Base-by-base conservation (phyloP, 2,888 invertebrate genomes). In the Drosophila pegasa region DNA sequence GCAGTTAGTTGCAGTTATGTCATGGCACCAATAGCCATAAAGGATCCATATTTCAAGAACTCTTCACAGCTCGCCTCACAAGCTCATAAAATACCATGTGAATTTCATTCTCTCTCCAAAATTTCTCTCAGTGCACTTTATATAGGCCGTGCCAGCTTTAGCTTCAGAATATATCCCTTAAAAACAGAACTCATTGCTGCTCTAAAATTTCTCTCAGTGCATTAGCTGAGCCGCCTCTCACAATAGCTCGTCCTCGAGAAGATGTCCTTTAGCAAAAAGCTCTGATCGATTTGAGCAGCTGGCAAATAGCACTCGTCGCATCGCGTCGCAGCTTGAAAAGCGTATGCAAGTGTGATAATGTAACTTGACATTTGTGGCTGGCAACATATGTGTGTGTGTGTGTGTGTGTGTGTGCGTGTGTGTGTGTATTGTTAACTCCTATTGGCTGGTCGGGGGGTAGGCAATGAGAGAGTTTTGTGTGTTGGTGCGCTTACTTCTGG, bases 401-500 rank as follows among this genome's bases (percentile, higher is more conserved):
- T 51, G 33, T 22, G 12, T 14, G 37, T 16, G 12, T 14, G 37
- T 56, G 37, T 33, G 27, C 29, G 52, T 31, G 29, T 48, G 51
- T 63, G 33, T 38, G 63, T 47, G 55, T 45, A 41, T 47, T 50
- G 20, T 10, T 16, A 72, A 59, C 45, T 58, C 41, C 55, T 47
- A 63, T 69, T 87, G 75, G 63, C 63, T 71, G 51, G n/a, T 50
- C 20, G 38, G 43, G 22, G 65, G 60, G 50, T 61, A 75, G 81
- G 75, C 75, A 72, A 68, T 80, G 81, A 63, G 73, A 81, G 81
- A 63, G 73, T 78, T 78, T 76, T 71, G 16, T 12, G 78, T 62
- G n/a, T 76, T 66, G 71, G 71, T 67, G 63, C 85, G 75, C 81
- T 88, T 87, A 78, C 50, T 75, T 82, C 71, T 78, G 89, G 73